Evolutionary conservation across 2,797 vertebrate species (phyloP).

Genomic region (Acestrorhynchus altus): DNA sequence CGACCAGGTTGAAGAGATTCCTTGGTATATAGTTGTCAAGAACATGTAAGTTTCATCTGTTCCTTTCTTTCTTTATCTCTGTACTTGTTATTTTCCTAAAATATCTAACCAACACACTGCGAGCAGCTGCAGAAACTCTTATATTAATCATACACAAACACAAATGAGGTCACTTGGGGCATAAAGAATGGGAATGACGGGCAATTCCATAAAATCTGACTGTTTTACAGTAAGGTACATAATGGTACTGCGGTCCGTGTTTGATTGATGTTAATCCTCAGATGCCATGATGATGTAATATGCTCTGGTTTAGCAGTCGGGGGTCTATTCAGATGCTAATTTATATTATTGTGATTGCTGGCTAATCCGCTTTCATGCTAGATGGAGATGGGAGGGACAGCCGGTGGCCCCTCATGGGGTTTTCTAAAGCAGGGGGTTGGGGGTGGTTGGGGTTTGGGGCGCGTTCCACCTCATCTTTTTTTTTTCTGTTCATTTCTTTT

Average conservation of each 20-base stretch:
- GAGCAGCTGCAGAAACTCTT: not conserved
- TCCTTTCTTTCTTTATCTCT: constrained; percentile 17
- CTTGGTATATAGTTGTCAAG: constrained; percentile 56
- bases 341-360: constrained; percentile 61
- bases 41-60: constrained; percentile 41
- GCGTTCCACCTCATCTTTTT: constrained; percentile 44
- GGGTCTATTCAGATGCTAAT: constrained; percentile 63
- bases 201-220: not conserved
- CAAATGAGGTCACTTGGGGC: not conserved
- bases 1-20: constrained; percentile 53
- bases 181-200: no score
- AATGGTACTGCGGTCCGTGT: not conserved
- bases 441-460: not conserved
- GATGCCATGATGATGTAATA: constrained; percentile 43
- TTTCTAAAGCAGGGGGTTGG: constrained; percentile 10
- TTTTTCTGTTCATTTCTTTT: constrained; percentile 35
- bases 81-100: not conserved
- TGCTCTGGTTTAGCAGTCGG: constrained; percentile 52
- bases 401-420: constrained; percentile 16
- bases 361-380: constrained; percentile 65
- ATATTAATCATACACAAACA: not conserved
- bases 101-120: no score
- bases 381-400: constrained; percentile 17
- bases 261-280: constrained; percentile 26
- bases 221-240: not conserved